phyloP scores from a whole-genome alignment of 2,888 invertebrate species.

The Icerya purchasi region DNA sequence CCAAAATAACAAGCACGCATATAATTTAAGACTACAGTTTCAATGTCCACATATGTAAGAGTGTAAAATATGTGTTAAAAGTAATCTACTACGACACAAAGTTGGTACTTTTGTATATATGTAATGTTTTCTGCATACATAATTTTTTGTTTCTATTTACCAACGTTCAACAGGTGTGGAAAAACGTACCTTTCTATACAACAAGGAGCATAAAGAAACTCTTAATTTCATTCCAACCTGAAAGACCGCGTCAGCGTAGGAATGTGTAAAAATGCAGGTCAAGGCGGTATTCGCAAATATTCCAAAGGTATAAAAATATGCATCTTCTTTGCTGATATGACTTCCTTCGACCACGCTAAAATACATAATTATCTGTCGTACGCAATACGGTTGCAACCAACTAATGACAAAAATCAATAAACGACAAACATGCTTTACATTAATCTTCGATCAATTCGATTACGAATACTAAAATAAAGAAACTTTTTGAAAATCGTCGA shows the following conservation, averaged over 20 bases:
- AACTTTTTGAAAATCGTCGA: too few species aligned
- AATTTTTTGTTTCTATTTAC: too few species aligned
- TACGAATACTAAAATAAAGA: too few species aligned
- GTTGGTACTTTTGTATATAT: too few species aligned
- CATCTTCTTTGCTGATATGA: background rate
- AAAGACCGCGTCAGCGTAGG: background rate
- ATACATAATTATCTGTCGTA: background rate
- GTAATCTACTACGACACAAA: too few species aligned
- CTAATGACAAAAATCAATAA: background rate
- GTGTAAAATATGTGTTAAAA: too few species aligned
- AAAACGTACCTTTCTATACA: slow-evolving; percentile 30
- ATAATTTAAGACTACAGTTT: too few species aligned
- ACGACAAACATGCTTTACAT: background rate
- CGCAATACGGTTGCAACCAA: slow-evolving; percentile 1
- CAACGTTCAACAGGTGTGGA: too few species aligned
- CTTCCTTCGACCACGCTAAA: too few species aligned
- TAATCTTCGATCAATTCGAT: background rate
- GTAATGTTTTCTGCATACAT: too few species aligned
- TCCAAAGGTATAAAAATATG: background rate
- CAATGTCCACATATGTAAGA: too few species aligned
- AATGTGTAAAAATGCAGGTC: background rate
- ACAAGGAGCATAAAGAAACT: slow-evolving; percentile 29
- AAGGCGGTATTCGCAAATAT: background rate
- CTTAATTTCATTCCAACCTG: slow-evolving; percentile 27
- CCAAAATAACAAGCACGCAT: too few species aligned